Base-by-base conservation (phyloP, 2,888 invertebrate species). In the Pyrochroa serraticornis region DNA sequence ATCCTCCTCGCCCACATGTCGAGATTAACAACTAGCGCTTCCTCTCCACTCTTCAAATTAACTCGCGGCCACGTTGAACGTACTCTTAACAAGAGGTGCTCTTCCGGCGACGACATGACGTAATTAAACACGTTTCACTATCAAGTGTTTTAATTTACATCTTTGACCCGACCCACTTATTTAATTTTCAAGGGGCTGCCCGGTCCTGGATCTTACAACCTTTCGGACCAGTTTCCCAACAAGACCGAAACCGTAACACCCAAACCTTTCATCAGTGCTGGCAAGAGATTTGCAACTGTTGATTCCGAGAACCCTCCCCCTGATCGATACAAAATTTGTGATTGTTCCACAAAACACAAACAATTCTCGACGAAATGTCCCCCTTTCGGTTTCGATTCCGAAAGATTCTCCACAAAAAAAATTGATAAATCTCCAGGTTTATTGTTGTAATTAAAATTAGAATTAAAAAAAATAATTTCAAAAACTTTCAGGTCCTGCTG, bases 191-290 rank as follows among this genome's bases (percentile, higher is more conserved):
- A 22, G 75, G 65, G 67, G 58, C 56, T 64, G 8, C 77, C 78
- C 6, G 74, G 72, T 32, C 78, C 77, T 5, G 71, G 67, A 31
- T 13, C 67, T 8, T 76, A 75, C 55, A 59, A 72, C 7, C 50
- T 65, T 8, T 9, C 58, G 34, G 14, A 34, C 35, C 31, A 14
- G 35, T 45, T 14, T 58, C 59, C 14, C 47, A 35, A 63, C 64
- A 49, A 6, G 22, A 63, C 65, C 33, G 50, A 66, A 10, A 69
- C 74, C 35, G 63, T 73, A 9, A 55, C 69, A 41, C 69, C 71
- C 3, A 63, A 49, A 35, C 72, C 75, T 6, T 71, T 75, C 44
- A 61, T 72, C 7, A 50, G 41, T n/a, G 62, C 58, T 5, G 55
- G 68, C 8, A 52, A 61, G 41, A 67, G 77, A 47, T 72, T 74